Evolutionary conservation across 2,797 vertebrate species (phyloP).

Genomic region (Emydoidea blandingii): DNA sequence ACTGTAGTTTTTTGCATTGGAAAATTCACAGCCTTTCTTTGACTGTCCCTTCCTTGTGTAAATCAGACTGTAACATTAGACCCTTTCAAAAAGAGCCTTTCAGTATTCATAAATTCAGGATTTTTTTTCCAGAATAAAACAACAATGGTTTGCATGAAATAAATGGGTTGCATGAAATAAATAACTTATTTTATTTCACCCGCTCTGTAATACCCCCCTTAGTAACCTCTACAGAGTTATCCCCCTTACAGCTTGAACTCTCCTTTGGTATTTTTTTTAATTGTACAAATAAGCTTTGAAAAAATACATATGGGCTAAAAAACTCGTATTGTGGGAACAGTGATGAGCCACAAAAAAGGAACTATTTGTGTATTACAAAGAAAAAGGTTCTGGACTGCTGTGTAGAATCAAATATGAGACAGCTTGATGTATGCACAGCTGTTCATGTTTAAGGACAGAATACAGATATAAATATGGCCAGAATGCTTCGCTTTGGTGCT

Average conservation of each 20-base stretch:
- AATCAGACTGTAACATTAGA: conserved; percentile 48
- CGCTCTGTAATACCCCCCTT: neutral
- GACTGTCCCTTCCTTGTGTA: conserved; percentile 21
- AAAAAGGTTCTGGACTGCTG: conserved; percentile 74
- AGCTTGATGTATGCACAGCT: conserved; percentile 79
- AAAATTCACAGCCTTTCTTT: conserved; percentile 54
- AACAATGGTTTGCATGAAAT: conserved; percentile 23
- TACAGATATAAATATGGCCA: conserved; percentile 80
- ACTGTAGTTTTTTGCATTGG: conserved; percentile 24
- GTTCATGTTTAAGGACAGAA: conserved; percentile 81
- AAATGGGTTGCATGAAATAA: conserved; percentile 49
- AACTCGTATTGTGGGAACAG: conserved; percentile 65
- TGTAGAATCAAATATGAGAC: conserved; percentile 69
- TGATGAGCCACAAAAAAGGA: conserved; percentile 72
- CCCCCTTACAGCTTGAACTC: neutral
- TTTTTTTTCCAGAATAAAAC: conserved; percentile 55
- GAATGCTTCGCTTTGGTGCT: conserved; percentile 75
- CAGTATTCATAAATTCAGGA: conserved; percentile 51
- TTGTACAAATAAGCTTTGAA: conserved; percentile 71
- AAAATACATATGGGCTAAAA: conserved; percentile 57
- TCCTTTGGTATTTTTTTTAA: conserved; percentile 62
- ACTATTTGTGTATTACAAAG: conserved; percentile 76
- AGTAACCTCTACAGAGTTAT: neutral
- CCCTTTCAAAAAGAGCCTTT: conserved; percentile 59
- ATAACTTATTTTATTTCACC: conserved; percentile 47